phyloP scores from a whole-genome alignment of 2,888 invertebrate genomes.

The Orchesellides sinensis region DNA sequence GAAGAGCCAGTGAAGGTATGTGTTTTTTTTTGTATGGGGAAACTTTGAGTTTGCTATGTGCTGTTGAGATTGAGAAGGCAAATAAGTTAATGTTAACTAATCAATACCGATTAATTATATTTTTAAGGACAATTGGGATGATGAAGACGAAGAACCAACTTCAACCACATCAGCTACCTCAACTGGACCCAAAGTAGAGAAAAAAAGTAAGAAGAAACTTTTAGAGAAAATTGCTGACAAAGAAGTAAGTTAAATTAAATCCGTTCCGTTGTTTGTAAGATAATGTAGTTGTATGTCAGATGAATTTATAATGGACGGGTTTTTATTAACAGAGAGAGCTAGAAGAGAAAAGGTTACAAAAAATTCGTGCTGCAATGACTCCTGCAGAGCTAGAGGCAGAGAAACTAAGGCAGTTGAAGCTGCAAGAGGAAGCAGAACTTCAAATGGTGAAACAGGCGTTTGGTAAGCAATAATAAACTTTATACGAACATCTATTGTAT shows the following conservation, averaged over 20 bases:
- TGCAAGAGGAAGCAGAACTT: slow-evolving; percentile 92
- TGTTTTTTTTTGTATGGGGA: neutral
- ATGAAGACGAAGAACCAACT: slow-evolving; percentile 82
- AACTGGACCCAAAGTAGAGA: slow-evolving; percentile 77
- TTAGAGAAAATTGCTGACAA: slow-evolving; percentile 91
- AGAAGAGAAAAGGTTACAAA: slow-evolving; percentile 52
- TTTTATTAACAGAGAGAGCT: slow-evolving; percentile 31
- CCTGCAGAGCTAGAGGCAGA: slow-evolving; percentile 88
- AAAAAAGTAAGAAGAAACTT: slow-evolving; percentile 86
- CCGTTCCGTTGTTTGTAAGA: slow-evolving; percentile 15
- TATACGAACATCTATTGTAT: neutral
- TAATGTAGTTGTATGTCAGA: neutral
- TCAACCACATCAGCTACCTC: slow-evolving; percentile 33
- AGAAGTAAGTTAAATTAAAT: slow-evolving; percentile 81
- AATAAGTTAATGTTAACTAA: neutral
- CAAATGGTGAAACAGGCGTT: slow-evolving; percentile 92
- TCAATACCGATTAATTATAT: too few species aligned
- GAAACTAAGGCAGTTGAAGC: slow-evolving; percentile 86
- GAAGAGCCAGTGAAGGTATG: slow-evolving; percentile 69
- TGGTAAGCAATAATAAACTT: slow-evolving; percentile 79
- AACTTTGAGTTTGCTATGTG: neutral
- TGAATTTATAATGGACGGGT: neutral
- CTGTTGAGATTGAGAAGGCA: too few species aligned
- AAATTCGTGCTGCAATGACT: slow-evolving; percentile 78
- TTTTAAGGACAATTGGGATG: slow-evolving; percentile 99